Percentiles rank a stretch among this genome's conserved stretches.
phyloP scores from a whole-genome alignment of 2,113 vertebrate species.

The Physeter macrocephalus region DNA sequence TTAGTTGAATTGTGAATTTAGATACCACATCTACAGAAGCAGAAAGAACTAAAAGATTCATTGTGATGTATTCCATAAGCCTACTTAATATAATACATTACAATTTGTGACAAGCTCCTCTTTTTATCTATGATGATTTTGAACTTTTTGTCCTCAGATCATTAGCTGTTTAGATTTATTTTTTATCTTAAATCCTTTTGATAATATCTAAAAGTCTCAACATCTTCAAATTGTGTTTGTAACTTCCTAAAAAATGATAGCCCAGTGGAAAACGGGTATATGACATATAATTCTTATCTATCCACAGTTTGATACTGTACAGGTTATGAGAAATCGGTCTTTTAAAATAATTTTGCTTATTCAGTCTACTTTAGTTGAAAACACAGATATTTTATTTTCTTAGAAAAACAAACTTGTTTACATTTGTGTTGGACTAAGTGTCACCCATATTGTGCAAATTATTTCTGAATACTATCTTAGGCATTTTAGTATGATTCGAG shows the following conservation, averaged over 20 bases:
- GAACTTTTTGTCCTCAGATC: background rate
- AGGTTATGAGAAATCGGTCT: background rate
- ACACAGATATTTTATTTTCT: background rate
- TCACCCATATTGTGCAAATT: background rate
- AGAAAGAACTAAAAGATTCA: constrained; percentile 31
- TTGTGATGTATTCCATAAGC: background rate
- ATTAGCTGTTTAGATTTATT: constrained; percentile 32
- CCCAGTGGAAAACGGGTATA: background rate
- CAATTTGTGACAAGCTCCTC: background rate
- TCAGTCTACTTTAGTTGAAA: background rate
- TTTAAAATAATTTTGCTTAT: background rate
- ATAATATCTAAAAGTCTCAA: background rate
- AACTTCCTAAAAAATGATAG: background rate
- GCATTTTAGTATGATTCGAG: background rate
- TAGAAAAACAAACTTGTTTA: background rate
- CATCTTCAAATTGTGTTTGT: background rate
- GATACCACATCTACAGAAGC: background rate
- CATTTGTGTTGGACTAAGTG: background rate
- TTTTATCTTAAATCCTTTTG: constrained; percentile 28
- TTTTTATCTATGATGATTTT: constrained; percentile 22
- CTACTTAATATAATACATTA: background rate
- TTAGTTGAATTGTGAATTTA: constrained; percentile 43
- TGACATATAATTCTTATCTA: background rate
- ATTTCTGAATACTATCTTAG: background rate
- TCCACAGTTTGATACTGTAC: background rate